phyloP scores from a whole-genome alignment of 2,113 vertebrate genomes.

The Phrynocephalus versicolor region DNA sequence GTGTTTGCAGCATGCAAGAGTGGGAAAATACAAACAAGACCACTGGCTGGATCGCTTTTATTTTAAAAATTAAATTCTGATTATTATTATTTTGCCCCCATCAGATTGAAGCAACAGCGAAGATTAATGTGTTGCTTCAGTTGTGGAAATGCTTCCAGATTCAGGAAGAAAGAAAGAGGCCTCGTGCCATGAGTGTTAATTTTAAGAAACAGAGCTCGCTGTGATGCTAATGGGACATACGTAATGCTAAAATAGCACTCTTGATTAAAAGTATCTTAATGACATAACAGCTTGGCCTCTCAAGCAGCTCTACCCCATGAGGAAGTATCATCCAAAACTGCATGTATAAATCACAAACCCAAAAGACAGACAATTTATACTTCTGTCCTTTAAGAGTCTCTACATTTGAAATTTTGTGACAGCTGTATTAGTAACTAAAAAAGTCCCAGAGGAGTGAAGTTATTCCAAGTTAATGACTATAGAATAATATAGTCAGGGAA shows the following conservation, averaged over 20 bases:
- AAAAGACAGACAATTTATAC: slow-evolving; percentile 16
- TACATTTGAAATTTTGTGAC: neutral
- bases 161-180: slow-evolving; percentile 12
- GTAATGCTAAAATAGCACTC: slow-evolving; percentile 13
- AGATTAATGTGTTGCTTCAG: slow-evolving; percentile 45
- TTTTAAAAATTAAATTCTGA: slow-evolving; percentile 17
- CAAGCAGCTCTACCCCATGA: slow-evolving; percentile 22
- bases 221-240: slow-evolving; percentile 6
- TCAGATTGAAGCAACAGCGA: slow-evolving; percentile 38
- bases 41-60: slow-evolving; percentile 48
- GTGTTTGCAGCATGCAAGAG: slow-evolving; percentile 16
- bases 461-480: no score
- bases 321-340: neutral
- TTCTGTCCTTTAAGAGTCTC: slow-evolving; percentile 29
- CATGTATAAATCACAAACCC: slow-evolving; percentile 18
- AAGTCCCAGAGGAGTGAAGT: neutral
- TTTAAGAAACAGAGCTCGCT: slow-evolving; percentile 19
- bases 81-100: slow-evolving; percentile 46
- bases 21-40: slow-evolving; percentile 1
- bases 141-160: slow-evolving; percentile 38
- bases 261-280: slow-evolving; percentile 2
- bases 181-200: slow-evolving; percentile 17
- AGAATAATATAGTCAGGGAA: no score
- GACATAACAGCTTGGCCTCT: slow-evolving; percentile 32
- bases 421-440: no score